Base-by-base conservation (phyloP, 1,140 invertebrate genomes). In the Bombus fervidus region DNA sequence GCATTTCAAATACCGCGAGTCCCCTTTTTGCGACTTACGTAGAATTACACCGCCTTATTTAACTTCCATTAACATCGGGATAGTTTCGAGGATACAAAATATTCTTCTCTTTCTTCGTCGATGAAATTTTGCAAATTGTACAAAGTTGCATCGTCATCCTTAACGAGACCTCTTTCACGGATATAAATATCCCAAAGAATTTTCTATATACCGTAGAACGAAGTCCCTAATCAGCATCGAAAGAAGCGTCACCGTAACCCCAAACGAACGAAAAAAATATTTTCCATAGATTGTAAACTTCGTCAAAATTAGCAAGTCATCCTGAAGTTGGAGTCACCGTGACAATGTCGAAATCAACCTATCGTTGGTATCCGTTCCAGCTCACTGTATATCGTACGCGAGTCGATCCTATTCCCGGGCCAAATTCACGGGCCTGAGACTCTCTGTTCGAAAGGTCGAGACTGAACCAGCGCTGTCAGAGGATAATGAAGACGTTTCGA, bases 401-500 rank as follows among this genome's bases (percentile, higher is more conserved):
- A 22, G 47, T 62, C 37, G 75, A 31, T 37, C 64, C 88, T 75
- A 73, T 89, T 80, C 69, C 34, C 39, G 57, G 47, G 39, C 62
- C 39, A 86, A 86, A 89, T 64, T 86, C 77, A 53, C 77, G 68
- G 53, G 53, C 74, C 47, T n/a, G 68, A 31, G 43, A 53, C 34
- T 31, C 69, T 68, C 69, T 64, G 75, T 69, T 80, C 76, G 71
- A 85, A 4, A 73, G 75, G 83, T 73, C 79, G 80, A 90, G 80
- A 80, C 53, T 72, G 79, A 39, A 22, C 74, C 8, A 53, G 28
- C 15, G 53, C 87, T 86, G 89, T 91, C 89, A 88, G 69, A 78
- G 75, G 78, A 90, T 91, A 88, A 91, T 90, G 89, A 91, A 91
- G 90, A 91, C 87, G 90, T 86, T 88, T 80, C 78, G 71, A 68